These are phyloP conservation scores for Anoplolepis gracilipes DNA, from an alignment of 1,140 invertebrate genomes.

Conservation along the genomic window DNA sequence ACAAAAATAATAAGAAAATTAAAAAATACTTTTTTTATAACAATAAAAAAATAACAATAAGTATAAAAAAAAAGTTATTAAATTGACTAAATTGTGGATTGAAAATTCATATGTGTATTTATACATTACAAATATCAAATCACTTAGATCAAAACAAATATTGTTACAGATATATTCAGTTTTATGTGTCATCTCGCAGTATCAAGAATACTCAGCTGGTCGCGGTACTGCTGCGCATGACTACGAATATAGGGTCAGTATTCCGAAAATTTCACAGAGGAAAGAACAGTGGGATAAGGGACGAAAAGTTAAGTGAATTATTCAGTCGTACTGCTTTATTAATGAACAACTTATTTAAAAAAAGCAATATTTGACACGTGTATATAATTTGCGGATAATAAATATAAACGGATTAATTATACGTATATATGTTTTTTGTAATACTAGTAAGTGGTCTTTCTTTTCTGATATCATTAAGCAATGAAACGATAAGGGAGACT, in stretches of 20 bases:
- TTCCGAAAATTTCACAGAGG: slow-evolving; percentile 59
- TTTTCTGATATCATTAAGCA: not conserved
- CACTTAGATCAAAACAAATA: not conserved
- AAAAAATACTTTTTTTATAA: not conserved
- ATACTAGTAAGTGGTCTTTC: too few relatives aligned
- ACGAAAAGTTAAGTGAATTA: slow-evolving; percentile 70
- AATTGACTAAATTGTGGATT: not conserved
- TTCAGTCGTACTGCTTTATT: slow-evolving; percentile 26
- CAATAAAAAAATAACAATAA: not conserved
- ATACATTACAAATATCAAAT: not conserved
- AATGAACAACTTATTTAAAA: not conserved
- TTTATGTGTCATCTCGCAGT: slow-evolving; percentile 93
- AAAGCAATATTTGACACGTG: not conserved
- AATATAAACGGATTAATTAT: not conserved
- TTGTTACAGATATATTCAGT: slow-evolving; percentile 91
- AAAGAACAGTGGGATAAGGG: slow-evolving; percentile 56
- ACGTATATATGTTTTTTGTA: not conserved
- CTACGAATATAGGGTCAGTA: slow-evolving; percentile 82
- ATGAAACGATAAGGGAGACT: not conserved
- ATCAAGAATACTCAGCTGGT: slow-evolving; percentile 92
- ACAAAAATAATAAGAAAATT: too few relatives aligned
- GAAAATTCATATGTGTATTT: not conserved
- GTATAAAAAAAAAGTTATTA: not conserved
- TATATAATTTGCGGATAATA: not conserved
- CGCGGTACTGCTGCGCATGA: slow-evolving; percentile 90